phyloP scores from a whole-genome alignment of 2,113 vertebrate genomes.

The Notarius lentiginosus region DNA sequence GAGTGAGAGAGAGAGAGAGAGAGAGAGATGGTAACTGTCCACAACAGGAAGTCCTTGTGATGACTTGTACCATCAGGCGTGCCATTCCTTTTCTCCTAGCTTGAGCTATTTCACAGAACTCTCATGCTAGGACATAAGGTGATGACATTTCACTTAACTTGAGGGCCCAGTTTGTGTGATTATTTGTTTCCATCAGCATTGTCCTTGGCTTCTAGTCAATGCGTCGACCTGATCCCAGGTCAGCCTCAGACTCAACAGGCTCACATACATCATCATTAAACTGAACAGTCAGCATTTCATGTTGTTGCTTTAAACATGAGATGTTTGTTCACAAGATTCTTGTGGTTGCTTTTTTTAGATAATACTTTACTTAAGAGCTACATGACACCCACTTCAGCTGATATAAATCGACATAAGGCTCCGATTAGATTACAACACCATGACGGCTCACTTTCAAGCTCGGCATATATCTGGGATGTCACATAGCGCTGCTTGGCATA shows the following conservation, averaged over 20 bases:
- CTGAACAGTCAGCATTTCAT: background rate
- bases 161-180: background rate
- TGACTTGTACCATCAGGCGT: conserved; percentile 29
- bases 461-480: background rate
- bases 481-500: background rate
- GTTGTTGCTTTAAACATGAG: background rate
- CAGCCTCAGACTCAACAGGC: background rate
- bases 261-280: background rate
- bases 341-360: background rate
- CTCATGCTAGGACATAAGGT: background rate
- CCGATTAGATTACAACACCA: background rate
- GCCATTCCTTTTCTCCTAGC: background rate
- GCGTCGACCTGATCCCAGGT: background rate
- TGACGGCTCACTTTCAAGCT: background rate
- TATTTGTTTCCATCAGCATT: background rate
- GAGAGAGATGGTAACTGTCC: background rate
- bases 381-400: background rate
- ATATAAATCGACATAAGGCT: background rate
- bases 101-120: conserved; percentile 19
- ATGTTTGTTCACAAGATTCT: background rate
- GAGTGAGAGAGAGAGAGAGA: background rate
- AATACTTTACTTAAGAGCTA: background rate
- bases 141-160: background rate
- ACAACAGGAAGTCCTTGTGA: conserved; percentile 38
- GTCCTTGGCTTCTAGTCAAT: background rate